phyloP scores from a whole-genome alignment of 2,888 invertebrate species.

The Trichopria drosophilae region DNA sequence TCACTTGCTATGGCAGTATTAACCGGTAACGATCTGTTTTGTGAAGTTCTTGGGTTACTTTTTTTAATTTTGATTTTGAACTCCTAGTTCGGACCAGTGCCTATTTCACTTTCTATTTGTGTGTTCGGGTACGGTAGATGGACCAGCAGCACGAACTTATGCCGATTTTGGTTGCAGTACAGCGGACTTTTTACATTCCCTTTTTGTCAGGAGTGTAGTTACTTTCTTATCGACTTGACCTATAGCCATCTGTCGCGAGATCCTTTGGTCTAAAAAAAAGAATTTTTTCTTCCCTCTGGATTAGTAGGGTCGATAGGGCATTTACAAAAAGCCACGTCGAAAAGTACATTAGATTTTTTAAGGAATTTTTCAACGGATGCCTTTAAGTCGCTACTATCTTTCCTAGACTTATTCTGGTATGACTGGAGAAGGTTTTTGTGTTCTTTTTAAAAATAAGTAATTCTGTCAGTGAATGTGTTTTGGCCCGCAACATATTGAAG shows the following conservation, averaged over 20 bases:
- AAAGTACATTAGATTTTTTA: too few relatives aligned
- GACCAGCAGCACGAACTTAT: neutral
- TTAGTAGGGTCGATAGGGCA: too few relatives aligned
- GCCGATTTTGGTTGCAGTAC: neutral
- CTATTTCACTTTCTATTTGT: too few relatives aligned
- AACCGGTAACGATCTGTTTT: too few relatives aligned
- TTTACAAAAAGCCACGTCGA: too few relatives aligned
- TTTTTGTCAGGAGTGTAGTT: neutral
- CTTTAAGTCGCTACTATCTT: neutral
- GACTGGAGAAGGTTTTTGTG: slow-evolving; percentile 6
- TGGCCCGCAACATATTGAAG: neutral
- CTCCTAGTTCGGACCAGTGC: too few relatives aligned
- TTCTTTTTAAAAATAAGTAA: slow-evolving; percentile 5
- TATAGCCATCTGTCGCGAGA: too few relatives aligned
- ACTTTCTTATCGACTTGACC: too few relatives aligned
- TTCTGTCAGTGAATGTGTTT: slow-evolving; percentile 1
- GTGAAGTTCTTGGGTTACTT: neutral
- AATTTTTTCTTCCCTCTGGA: too few relatives aligned
- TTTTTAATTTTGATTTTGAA: too few relatives aligned
- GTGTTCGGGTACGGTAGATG: neutral
- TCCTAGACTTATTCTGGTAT: slow-evolving; percentile 7
- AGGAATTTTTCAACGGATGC: neutral
- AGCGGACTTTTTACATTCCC: neutral
- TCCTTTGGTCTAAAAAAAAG: neutral
- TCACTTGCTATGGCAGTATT: too few relatives aligned